These are phyloP conservation scores for Furnarius figulus DNA, from an alignment of 2,113 vertebrate species.

Conservation along the genomic window DNA sequence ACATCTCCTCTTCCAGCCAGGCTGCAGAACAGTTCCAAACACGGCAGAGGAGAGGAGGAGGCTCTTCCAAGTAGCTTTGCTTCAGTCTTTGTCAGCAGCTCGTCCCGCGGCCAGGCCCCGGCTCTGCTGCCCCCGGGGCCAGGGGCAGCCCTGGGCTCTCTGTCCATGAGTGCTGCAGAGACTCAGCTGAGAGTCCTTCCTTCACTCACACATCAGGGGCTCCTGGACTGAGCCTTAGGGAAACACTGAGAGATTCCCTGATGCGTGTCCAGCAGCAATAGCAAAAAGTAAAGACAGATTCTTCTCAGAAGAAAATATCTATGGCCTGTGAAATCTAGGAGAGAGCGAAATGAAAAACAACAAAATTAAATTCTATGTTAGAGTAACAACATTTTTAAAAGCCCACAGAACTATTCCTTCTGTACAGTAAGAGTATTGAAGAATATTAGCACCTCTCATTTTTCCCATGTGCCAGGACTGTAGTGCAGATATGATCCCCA, in stretches of 20 bases:
- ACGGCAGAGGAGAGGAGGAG: conserved; percentile 63
- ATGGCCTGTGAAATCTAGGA: conserved; percentile 95
- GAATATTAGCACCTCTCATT: not conserved
- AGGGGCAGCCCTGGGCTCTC: conserved; percentile 9
- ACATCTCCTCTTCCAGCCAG: conserved; percentile 71
- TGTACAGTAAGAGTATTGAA: not conserved
- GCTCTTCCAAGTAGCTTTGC: conserved; percentile 58
- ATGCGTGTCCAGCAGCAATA: conserved; percentile 78
- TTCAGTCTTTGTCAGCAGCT: conserved; percentile 45
- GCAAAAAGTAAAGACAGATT: conserved; percentile 86
- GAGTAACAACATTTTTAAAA: not conserved
- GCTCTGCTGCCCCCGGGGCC: conserved; percentile 31
- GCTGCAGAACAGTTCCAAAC: conserved; percentile 74
- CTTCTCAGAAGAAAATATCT: conserved; percentile 99
- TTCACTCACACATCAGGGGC: conserved; percentile 48
- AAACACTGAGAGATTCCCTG: conserved; percentile 67
- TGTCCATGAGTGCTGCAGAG: conserved; percentile 25
- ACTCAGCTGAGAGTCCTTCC: conserved; percentile 35
- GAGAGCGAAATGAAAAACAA: not conserved
- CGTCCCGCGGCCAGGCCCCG: conserved; percentile 16
- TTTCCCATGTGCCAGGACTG: not conserved
- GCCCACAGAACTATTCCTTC: not conserved
- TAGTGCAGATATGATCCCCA: no score
- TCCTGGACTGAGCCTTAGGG: conserved; percentile 66
- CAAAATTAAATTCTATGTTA: not conserved